Percentiles rank a stretch among this genome's conserved stretches.
These are phyloP conservation scores for Papilio xuthus DNA, from an alignment of 1,140 invertebrate species.

Conservation along the genomic window DNA sequence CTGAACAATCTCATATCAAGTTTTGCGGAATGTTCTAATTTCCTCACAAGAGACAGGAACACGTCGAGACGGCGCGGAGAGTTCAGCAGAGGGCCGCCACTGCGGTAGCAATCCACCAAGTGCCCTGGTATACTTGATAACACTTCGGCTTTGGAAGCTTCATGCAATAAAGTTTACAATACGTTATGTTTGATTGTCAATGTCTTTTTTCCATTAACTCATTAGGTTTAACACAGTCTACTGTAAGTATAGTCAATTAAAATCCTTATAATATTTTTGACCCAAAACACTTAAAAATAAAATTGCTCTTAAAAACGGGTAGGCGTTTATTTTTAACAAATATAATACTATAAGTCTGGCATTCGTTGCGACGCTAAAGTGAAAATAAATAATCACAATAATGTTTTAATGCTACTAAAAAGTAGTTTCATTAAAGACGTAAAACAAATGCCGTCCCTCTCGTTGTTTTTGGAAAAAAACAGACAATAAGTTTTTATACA, in stretches of 20 bases:
- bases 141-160: constrained; percentile 53
- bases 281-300: neutral
- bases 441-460: neutral
- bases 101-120: constrained; percentile 80
- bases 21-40: constrained; percentile 75
- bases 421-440: too few relatives aligned
- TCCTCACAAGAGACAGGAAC: constrained; percentile 81
- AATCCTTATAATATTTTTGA: neutral
- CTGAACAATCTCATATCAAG: constrained; percentile 80
- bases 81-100: constrained; percentile 60
- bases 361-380: neutral
- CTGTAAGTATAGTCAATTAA: neutral
- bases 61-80: constrained; percentile 80
- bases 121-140: constrained; percentile 77
- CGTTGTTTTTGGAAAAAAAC: constrained; percentile 30
- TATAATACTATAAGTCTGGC: too few relatives aligned
- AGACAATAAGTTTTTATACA: constrained; percentile 25
- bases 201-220: neutral
- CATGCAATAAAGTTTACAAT: neutral
- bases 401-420: too few relatives aligned
- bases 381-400: neutral
- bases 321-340: neutral
- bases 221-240: constrained; percentile 16
- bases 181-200: neutral
- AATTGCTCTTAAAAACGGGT: neutral